Evolutionary conservation across 2,888 invertebrate genomes (phyloP).

Genomic region (Nomada lathburiana): DNA sequence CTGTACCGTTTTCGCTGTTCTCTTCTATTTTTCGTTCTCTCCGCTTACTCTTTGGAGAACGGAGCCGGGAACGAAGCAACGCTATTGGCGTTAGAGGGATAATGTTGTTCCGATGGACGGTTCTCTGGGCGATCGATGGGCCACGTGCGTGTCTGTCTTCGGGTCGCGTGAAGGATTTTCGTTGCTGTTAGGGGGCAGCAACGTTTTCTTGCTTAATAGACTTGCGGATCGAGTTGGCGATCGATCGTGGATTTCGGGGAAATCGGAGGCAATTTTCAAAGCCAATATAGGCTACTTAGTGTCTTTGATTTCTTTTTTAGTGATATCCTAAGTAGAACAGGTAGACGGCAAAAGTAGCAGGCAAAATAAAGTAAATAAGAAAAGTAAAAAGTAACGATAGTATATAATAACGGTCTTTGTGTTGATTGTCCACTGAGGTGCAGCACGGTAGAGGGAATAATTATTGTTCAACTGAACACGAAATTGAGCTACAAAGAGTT

Average conservation of each 20-base stretch:
- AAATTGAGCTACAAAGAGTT: too few relatives aligned
- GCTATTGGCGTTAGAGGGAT: slow-evolving; percentile 30
- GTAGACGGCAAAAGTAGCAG: too few relatives aligned
- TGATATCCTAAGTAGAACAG: too few relatives aligned
- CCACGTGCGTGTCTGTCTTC: slow-evolving; percentile 39
- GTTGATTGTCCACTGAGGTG: too few relatives aligned
- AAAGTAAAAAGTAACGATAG: too few relatives aligned
- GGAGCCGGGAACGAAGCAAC: neutral
- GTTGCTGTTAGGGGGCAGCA: slow-evolving; percentile 4
- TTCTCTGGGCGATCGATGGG: slow-evolving; percentile 38
- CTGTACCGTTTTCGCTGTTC: too few relatives aligned
- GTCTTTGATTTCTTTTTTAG: too few relatives aligned
- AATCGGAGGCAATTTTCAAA: neutral
- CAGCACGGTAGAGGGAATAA: too few relatives aligned
- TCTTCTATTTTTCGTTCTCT: too few relatives aligned
- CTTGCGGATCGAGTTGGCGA: slow-evolving; percentile 6
- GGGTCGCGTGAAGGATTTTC: slow-evolving; percentile 46
- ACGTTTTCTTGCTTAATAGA: slow-evolving; percentile 39
- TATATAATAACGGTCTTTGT: too few relatives aligned
- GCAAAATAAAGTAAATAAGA: too few relatives aligned
- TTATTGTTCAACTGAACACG: too few relatives aligned
- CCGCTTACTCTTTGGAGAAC: neutral
- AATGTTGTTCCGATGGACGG: slow-evolving; percentile 24
- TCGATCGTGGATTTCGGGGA: slow-evolving; percentile 4
- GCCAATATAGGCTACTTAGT: neutral